These are phyloP conservation scores for Sander vitreus DNA, from an alignment of 2,113 vertebrate species.

Conservation along the genomic window DNA sequence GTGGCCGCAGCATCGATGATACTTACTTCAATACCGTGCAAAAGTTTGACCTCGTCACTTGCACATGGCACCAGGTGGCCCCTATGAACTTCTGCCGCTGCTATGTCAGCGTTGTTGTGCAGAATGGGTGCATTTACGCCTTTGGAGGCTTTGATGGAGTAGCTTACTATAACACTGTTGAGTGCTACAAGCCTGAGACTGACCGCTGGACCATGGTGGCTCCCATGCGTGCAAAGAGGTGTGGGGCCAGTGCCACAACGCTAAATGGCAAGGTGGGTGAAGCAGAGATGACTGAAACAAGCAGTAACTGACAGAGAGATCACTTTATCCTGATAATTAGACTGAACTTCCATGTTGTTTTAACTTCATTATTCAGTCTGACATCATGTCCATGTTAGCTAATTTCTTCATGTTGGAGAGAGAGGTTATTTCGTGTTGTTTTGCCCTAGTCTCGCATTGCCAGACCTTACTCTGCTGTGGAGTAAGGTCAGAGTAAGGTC, in stretches of 20 bases:
- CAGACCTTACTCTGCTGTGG: neutral
- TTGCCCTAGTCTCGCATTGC: no score
- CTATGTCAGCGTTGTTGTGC: slow-evolving; percentile 16
- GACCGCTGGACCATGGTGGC: slow-evolving; percentile 26
- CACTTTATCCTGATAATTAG: no score
- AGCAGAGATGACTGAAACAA: neutral
- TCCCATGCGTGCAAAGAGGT: slow-evolving; percentile 3
- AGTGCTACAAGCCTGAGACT: slow-evolving; percentile 32
- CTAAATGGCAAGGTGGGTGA: slow-evolving; percentile 47
- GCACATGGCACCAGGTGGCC: slow-evolving; percentile 14
- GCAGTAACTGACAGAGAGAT: neutral
- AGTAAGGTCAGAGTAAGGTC: no score
- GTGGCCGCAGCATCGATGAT: neutral
- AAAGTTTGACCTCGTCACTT: slow-evolving; percentile 10
- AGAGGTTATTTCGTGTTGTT: neutral
- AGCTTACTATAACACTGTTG: neutral
- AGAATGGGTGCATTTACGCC: slow-evolving; percentile 47
- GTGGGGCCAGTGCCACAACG: slow-evolving; percentile 7
- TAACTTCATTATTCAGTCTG: neutral
- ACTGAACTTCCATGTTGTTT: neutral
- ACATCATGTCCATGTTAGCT: neutral
- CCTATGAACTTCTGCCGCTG: slow-evolving; percentile 3
- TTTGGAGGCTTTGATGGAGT: slow-evolving; percentile 32
- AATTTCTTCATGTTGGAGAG: neutral
- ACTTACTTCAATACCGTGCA: neutral